Evolutionary conservation across 2,113 vertebrate genomes (phyloP), one percentile per base, ranked within the genome.

Genomic region (Felis catus): DNA sequence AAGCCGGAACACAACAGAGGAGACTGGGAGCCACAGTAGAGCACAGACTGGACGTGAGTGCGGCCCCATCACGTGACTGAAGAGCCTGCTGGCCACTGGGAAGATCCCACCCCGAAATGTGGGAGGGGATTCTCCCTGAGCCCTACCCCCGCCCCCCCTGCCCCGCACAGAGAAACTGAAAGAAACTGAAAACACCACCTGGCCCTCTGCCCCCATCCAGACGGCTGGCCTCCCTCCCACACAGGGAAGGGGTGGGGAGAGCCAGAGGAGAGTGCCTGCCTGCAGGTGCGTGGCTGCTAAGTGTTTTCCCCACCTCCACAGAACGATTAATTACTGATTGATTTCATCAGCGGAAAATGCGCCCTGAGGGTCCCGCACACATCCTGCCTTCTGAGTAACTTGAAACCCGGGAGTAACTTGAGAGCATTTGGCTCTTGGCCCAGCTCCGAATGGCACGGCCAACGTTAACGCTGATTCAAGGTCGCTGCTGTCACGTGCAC

Each of bases 11-110:
- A 6, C 21, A 0, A 7, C 25, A 7, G 68, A 33, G 48, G 3
- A 36, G 63, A 10, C 70, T 68, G n/a, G 85, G n/a, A 16, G 27
- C 23, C 71, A 14, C 12, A 7, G 73, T 15, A 45, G 45, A 45
- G 25, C 16, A 7, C 13, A 21, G 51, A 55, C 15, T 1, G 5
- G 21, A 65, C 23, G 18, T 36, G 71, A 61, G 36, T 0, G 39
- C 16, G 33, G 41, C 12, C 31, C 23, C 3, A 3, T 18, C 73
- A 14, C 14, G 4, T 1, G 0, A 4, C 45, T 3, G 1, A 3
- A 81, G 7, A 41, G 41, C 61, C 65, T 41, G 36, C n/a, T 41
- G 21, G 70, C 33, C 36, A 10, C 58, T 19, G 21, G 63, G 25
- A 51, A 41, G 48, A 65, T 4, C 48, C 12, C 25, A 55, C 4